Evolutionary conservation across 2,113 vertebrate genomes (phyloP), one percentile per base, ranked within the genome.

Genomic region (Atlantisia rogersi): DNA sequence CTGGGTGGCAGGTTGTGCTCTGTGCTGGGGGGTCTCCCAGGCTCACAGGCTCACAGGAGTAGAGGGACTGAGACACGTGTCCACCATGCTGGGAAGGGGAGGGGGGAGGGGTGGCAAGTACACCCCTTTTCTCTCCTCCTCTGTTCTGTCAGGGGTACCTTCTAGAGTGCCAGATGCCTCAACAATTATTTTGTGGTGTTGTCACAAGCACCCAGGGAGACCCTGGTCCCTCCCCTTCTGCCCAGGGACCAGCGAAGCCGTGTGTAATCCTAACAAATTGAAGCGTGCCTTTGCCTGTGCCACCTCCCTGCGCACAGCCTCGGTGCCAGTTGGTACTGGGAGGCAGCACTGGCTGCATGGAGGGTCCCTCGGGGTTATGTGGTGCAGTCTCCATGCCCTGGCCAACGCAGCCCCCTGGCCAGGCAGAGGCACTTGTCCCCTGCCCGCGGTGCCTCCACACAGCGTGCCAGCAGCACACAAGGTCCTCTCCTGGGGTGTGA

Each of bases 251-350:
- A 11, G 50, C 5, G 3, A 50, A 67, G 35, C 31, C 5, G 2
- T 29, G 35, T 1, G 7, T 42, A 50, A 74, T 29, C 62, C 80
- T 56, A 24, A 62, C n/a, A 32, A 55, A 21, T 19, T 6, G 28
- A 85, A 58, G 62, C 3, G 0, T 29, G 29, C 48, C 1, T 1
- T 15, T 48, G 73, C n/a, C 52, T 2, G 2, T 24, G n/a, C 71
- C 29, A 12, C 20, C 5, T 31, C 73, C 48, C 46, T 62, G 60
- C 60, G 28, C 59, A 7, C 11, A 0, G 2, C 46, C 1, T 3
- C 13, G 55, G 5, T 3, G 8, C 2, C 1, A 11, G 42, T 6
- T 3, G 5, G 42, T 58, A 35, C 73, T 29, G 37, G 37, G 35
- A 11, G 42, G 11, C 40, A 37, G 20, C 7, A 3, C 40, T 39